These are phyloP conservation scores for Apteryx mantelli DNA, from an alignment of 2,113 vertebrate genomes.

Conservation along the genomic window DNA sequence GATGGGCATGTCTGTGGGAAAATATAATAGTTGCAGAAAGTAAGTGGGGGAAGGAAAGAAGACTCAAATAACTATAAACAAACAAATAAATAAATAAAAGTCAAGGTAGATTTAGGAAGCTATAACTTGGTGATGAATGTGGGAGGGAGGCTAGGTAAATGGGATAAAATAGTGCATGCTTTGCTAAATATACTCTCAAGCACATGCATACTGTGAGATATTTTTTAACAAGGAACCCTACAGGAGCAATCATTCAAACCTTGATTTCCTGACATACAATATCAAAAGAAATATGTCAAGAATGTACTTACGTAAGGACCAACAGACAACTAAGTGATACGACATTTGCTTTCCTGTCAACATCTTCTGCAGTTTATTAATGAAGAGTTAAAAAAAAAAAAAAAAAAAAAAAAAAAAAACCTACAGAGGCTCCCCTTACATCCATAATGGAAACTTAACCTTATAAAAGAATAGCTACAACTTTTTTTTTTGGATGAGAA, in stretches of 20 bases:
- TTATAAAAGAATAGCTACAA: neutral
- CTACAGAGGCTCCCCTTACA: constrained; percentile 10
- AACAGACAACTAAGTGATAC: constrained; percentile 42
- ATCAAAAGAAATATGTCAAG: constrained; percentile 55
- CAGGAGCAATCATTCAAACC: constrained; percentile 60
- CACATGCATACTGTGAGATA: constrained; percentile 6
- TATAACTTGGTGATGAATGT: neutral
- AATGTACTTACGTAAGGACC: constrained; percentile 57
- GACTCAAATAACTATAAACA: neutral
- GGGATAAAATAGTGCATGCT: neutral
- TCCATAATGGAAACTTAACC: constrained; percentile 1
- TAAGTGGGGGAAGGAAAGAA: neutral
- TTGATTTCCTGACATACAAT: constrained; percentile 56
- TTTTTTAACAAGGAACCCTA: constrained; percentile 61
- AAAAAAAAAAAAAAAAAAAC: neutral
- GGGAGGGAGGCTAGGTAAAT: constrained; percentile 5
- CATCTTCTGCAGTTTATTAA: constrained; percentile 54
- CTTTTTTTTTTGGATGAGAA: neutral
- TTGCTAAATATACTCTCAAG: constrained; percentile 1
- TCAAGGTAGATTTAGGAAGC: neutral
- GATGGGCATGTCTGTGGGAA: neutral
- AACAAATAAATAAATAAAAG: neutral
- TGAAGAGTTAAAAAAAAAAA: neutral
- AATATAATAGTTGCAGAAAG: neutral
- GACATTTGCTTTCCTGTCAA: constrained; percentile 67